Conservation (phyloP, 2,888 invertebrate genomes). For the Aleiodes alternator region DNA sequence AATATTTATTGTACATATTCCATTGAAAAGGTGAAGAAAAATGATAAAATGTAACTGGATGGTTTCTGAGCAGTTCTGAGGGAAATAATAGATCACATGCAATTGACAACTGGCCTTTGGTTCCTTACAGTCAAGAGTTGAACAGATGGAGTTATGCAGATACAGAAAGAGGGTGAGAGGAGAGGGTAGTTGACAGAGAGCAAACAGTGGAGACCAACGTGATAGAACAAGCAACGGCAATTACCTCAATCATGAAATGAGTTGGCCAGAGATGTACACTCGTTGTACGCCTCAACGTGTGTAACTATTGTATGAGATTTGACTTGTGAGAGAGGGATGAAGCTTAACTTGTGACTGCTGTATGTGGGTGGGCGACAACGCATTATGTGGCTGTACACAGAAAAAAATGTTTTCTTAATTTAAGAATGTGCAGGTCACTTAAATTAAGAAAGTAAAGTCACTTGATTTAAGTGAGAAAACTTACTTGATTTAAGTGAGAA, state of each 20-base stretch:
- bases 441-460: too few relatives aligned
- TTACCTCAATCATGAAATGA: slow-evolving; percentile 23
- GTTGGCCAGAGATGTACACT: slow-evolving; percentile 25
- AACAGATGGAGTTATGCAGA: slow-evolving; percentile 33
- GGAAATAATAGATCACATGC: too few relatives aligned
- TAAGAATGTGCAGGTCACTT: too few relatives aligned
- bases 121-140: neutral
- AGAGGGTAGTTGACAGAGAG: slow-evolving; percentile 11
- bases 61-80: too few relatives aligned
- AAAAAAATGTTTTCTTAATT: too few relatives aligned
- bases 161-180: neutral
- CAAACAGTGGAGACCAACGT: slow-evolving; percentile 26
- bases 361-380: slow-evolving; percentile 30
- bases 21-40: too few relatives aligned
- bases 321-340: slow-evolving; percentile 20
- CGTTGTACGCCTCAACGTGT: neutral
- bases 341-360: slow-evolving; percentile 17
- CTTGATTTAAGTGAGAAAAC: too few relatives aligned
- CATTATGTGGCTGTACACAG: slow-evolving; percentile 21
- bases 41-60: too few relatives aligned
- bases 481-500: too few relatives aligned
- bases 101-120: too few relatives aligned
- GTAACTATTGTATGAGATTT: slow-evolving; percentile 10
- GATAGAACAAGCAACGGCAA: slow-evolving; percentile 26
- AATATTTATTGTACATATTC: too few relatives aligned